phyloP scores from a whole-genome alignment of 2,797 vertebrate species.

The Hippocampus kuda region DNA sequence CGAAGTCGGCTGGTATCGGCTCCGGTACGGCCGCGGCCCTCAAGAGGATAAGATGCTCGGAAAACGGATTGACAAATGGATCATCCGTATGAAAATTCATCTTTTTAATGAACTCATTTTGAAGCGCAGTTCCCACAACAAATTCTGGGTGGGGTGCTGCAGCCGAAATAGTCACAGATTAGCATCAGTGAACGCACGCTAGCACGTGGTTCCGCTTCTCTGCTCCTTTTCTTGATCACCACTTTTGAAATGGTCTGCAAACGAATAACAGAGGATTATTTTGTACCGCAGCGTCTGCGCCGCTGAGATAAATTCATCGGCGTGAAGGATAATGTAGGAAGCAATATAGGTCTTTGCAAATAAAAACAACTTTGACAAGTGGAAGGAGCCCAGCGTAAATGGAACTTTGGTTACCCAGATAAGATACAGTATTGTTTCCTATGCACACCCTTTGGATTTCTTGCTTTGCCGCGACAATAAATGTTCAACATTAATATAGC shows the following conservation, averaged over 20 bases:
- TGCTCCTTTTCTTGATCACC: neutral
- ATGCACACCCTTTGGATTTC: conserved; percentile 24
- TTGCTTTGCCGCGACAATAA: neutral
- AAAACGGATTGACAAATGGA: too few species aligned
- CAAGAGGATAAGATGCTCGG: too few species aligned
- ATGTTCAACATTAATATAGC: neutral
- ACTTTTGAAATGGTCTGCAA: conserved; percentile 28
- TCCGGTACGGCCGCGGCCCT: too few species aligned
- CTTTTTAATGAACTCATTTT: neutral
- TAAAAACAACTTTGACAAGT: conserved; percentile 40
- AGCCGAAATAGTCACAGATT: neutral
- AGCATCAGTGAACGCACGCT: neutral
- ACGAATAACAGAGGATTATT: conserved; percentile 55
- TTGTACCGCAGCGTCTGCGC: conserved; percentile 52
- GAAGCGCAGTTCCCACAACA: neutral
- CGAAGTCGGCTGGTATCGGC: too few species aligned
- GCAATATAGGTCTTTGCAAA: conserved; percentile 47
- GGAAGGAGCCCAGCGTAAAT: conserved; percentile 44
- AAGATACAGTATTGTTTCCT: conserved; percentile 40
- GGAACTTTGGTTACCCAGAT: conserved; percentile 56
- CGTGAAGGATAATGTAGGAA: conserved; percentile 50
- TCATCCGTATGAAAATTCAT: neutral
- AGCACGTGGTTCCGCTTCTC: neutral
- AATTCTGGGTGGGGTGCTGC: neutral
- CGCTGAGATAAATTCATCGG: conserved; percentile 55